Conservation (phyloP, 2,888 invertebrate genomes). For the Archaeoteleia sp. region DNA sequence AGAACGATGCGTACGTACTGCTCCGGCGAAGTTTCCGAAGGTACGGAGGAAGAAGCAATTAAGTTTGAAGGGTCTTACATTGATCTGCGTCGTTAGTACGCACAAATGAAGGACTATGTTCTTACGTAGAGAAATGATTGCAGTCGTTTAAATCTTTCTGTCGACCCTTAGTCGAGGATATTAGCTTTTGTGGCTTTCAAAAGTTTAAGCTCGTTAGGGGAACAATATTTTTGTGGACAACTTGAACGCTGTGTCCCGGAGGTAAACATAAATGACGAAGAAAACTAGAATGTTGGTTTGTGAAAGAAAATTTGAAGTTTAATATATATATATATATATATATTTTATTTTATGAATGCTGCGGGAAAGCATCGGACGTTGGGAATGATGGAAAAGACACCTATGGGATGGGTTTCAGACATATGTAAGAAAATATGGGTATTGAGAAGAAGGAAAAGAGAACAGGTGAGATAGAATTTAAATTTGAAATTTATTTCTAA, state of each 20-base stretch:
- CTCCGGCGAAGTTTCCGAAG: background rate
- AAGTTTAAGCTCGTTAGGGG: conserved; percentile 14
- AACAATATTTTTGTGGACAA: conserved; percentile 5
- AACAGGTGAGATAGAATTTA: background rate
- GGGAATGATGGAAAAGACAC: background rate
- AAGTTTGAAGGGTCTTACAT: conserved; percentile 32
- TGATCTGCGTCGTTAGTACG: conserved; percentile 30
- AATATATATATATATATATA: conserved; percentile 9
- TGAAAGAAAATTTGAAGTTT: conserved; percentile 10
- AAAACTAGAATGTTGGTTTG: conserved; percentile 1
- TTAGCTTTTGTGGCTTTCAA: conserved; percentile 8
- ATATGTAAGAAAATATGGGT: background rate
- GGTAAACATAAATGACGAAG: conserved; percentile 11
- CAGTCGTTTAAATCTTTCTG: conserved; percentile 2
- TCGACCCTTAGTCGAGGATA: conserved; percentile 3
- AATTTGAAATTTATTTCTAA: background rate
- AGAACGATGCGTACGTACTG: background rate
- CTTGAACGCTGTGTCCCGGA: background rate
- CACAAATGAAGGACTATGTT: conserved; percentile 16
- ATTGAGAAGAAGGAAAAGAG: background rate
- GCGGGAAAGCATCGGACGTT: conserved; percentile 6
- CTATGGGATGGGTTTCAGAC: background rate
- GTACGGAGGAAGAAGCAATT: conserved; percentile 22
- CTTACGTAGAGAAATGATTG: conserved; percentile 20
- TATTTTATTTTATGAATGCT: background rate